Evolutionary conservation across 2,797 vertebrate species (phyloP).

Genomic region (Eleutherodactylus coqui): DNA sequence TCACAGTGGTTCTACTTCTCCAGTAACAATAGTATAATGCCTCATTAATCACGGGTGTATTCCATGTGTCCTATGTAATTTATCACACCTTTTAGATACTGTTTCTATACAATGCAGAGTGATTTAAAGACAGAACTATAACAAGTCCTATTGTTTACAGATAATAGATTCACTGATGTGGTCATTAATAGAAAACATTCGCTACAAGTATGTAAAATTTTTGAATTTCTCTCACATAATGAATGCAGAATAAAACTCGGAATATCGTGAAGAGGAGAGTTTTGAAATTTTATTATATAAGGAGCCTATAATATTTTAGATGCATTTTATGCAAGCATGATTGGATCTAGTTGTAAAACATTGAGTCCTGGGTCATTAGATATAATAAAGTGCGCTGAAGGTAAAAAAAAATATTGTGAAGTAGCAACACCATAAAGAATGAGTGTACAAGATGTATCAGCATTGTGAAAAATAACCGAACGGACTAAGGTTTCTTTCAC

Average conservation of each 20-base stretch:
- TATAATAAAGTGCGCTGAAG: not conserved
- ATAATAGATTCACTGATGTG: not conserved
- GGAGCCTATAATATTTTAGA: not conserved
- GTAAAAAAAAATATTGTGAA: not conserved
- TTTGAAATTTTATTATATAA: slow-evolving; percentile 19
- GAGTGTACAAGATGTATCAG: not conserved
- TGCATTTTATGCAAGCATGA: not conserved
- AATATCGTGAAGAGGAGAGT: not conserved
- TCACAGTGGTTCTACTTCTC: slow-evolving; percentile 80
- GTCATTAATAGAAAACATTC: slow-evolving; percentile 11
- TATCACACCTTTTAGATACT: slow-evolving; percentile 75
- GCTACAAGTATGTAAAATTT: slow-evolving; percentile 1
- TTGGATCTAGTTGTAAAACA: not conserved
- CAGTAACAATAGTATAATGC: slow-evolving; percentile 77
- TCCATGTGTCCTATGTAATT: slow-evolving; percentile 83
- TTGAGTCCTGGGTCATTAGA: not conserved
- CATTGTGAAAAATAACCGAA: not conserved
- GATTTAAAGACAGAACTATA: slow-evolving; percentile 36
- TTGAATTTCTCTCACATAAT: not conserved
- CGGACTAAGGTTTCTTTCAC: no score
- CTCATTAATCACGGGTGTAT: slow-evolving; percentile 91
- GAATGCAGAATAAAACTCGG: not conserved
- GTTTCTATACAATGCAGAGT: slow-evolving; percentile 13
- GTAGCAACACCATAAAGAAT: not conserved
- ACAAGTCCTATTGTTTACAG: slow-evolving; percentile 35